Evolutionary conservation across 1,140 invertebrate species (phyloP).

Genomic region (Bradynema listronoti): DNA sequence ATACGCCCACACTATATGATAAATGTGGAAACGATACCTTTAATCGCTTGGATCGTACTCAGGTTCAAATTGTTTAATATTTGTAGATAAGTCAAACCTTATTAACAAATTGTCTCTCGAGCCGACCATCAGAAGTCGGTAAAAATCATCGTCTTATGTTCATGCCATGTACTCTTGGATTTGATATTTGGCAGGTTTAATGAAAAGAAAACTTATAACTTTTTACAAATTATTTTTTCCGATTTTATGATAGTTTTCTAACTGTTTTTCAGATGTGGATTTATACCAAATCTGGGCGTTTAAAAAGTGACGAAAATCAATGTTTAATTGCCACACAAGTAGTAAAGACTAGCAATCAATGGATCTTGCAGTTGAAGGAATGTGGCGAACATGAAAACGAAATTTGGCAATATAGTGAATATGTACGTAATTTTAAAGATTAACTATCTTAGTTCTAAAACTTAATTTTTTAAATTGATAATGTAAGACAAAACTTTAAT

Average conservation of each 20-base stretch:
- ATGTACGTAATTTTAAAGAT: conserved; percentile 18
- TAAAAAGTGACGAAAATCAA: conserved; percentile 46
- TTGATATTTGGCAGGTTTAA: conserved; percentile 57
- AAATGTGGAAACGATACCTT: too few species aligned
- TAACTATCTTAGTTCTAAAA: background rate
- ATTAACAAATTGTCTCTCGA: conserved; percentile 43
- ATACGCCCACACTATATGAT: background rate
- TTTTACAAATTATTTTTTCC: background rate
- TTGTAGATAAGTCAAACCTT: too few species aligned
- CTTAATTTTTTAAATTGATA: background rate
- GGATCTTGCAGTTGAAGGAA: conserved; percentile 43
- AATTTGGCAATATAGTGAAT: conserved; percentile 31
- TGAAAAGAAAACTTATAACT: background rate
- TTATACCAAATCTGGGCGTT: conserved; percentile 28
- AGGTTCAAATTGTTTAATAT: too few species aligned
- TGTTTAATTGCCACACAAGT: conserved; percentile 35
- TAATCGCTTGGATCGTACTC: too few species aligned
- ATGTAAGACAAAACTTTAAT: background rate
- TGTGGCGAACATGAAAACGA: conserved; percentile 40
- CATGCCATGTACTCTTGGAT: conserved; percentile 49
- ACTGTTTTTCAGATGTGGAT: conserved; percentile 48
- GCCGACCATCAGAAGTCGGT: conserved; percentile 34
- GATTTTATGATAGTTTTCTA: background rate
- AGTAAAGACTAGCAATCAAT: conserved; percentile 31
- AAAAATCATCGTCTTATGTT: conserved; percentile 40